Evolutionary conservation across 2,888 invertebrate species (phyloP).

Genomic region (Lissocephala sabroskyi): DNA sequence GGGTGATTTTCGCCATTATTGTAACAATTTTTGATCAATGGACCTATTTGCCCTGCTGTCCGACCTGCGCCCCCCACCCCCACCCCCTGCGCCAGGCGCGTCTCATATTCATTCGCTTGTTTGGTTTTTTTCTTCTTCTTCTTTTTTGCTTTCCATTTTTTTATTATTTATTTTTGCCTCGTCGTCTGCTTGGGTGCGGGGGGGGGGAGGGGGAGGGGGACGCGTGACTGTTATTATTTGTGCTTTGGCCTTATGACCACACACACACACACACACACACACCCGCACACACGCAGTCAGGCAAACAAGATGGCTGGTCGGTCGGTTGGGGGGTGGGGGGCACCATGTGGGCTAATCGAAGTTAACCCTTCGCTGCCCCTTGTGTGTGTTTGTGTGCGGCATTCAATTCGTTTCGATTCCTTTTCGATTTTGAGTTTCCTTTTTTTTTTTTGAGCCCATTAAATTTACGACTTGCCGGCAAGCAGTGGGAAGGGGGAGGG

Average conservation of each 20-base stretch:
- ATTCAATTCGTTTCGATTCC: conserved; percentile 60
- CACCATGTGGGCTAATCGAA: conserved; percentile 49
- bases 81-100: conserved; percentile 1
- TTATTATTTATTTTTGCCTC: too few relatives aligned
- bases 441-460: conserved; percentile 41
- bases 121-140: not conserved
- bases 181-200: too few relatives aligned
- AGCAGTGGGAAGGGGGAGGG: conserved; percentile 40
- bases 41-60: conserved; percentile 53
- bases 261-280: conserved; percentile 21
- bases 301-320: conserved; percentile 4
- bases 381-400: conserved; percentile 15
- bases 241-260: conserved; percentile 58
- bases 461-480: conserved; percentile 58
- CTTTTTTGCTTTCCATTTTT: conserved; percentile 1
- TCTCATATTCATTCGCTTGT: conserved; percentile 39
- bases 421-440: conserved; percentile 44
- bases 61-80: conserved; percentile 15
- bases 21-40: conserved; percentile 68
- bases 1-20: conserved; percentile 70
- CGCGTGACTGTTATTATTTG: conserved; percentile 63
- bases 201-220: not conserved
- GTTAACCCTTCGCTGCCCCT: conserved; percentile 61
- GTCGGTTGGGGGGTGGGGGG: not conserved
- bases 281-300: conserved; percentile 7